Evolutionary conservation across 2,113 vertebrate genomes (phyloP).

Genomic region (Grus americana): DNA sequence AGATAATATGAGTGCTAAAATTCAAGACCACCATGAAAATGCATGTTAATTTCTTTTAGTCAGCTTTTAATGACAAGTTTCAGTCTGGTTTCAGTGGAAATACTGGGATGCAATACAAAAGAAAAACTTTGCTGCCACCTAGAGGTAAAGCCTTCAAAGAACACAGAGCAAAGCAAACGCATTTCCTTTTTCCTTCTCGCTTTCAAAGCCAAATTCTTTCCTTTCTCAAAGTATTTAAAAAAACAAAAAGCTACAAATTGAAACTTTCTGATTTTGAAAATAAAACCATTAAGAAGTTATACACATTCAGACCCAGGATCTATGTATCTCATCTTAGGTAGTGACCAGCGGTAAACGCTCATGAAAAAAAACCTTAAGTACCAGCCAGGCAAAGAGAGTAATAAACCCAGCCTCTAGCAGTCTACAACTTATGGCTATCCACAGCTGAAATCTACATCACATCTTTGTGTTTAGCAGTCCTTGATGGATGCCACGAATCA

Average conservation of each 20-base stretch:
- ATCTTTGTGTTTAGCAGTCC: not conserved
- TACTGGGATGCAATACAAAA: not conserved
- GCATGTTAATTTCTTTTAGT: not conserved
- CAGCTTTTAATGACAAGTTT: not conserved
- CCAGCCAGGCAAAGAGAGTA: not conserved
- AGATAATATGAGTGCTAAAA: not conserved
- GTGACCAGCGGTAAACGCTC: not conserved
- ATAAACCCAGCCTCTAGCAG: not conserved
- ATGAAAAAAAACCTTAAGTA: not conserved
- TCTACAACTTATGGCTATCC: accelerated
- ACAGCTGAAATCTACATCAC: not conserved
- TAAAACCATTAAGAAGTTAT: not conserved
- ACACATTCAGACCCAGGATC: not conserved
- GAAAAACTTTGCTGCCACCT: slow-evolving; percentile 65
- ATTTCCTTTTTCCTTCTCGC: not conserved
- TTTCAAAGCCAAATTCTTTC: not conserved
- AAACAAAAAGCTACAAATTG: not conserved
- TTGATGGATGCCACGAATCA: not conserved
- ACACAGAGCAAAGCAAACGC: accelerated
- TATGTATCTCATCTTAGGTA: not conserved
- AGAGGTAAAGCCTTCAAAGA: slow-evolving; percentile 27
- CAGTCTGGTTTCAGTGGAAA: not conserved
- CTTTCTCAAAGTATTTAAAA: not conserved
- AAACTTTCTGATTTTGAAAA: not conserved
- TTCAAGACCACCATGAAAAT: not conserved